Evolutionary conservation across 2,888 invertebrate species (phyloP), one percentile per base, ranked within the genome.

Genomic region (Ichneumoninae sp.): DNA sequence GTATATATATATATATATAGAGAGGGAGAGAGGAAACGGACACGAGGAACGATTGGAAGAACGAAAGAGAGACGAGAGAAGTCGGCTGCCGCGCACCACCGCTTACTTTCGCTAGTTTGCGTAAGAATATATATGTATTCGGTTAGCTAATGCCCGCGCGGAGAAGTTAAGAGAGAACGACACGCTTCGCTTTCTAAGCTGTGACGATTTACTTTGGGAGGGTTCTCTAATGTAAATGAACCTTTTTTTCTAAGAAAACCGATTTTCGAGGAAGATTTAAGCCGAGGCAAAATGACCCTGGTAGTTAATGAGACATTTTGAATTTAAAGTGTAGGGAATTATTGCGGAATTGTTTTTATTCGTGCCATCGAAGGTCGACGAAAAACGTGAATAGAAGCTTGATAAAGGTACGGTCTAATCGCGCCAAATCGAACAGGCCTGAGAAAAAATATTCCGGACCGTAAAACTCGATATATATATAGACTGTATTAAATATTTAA

Each of bases 71-170:
- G 57, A 57, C 57, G 22, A 16, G 74, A 70, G 79, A 79, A 54
- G 75, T 7, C 74, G 19, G 52, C 22, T 19, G 62, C 65, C 75
- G 60, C 84, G 72, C 74, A 74, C 76, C 82, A 84, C 90, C 90
- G 90, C 90, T 91, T 91, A 92, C 93, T 93, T 93, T 93, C 93
- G 92, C 93, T 91, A 91, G 91, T 92, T 93, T 93, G 92, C 93
- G 93, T 92, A 93, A 93, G 90, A 92, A 89, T 87, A 89, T 87
- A 87, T 88, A 89, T 89, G 88, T 91, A 89, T 91, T 90, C 88
- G 89, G 89, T 92, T 92, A 89, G 89, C 90, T 91, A 92, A 92
- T 90, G 90, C 80, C 82, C 80, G 70, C 70, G 50, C 36, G 71
- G 60, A 76, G 78, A 79, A 26, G 33, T 57, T 19, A 33, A 47